phyloP scores from a whole-genome alignment of 2,113 vertebrate species.

The Silurus asotus region DNA sequence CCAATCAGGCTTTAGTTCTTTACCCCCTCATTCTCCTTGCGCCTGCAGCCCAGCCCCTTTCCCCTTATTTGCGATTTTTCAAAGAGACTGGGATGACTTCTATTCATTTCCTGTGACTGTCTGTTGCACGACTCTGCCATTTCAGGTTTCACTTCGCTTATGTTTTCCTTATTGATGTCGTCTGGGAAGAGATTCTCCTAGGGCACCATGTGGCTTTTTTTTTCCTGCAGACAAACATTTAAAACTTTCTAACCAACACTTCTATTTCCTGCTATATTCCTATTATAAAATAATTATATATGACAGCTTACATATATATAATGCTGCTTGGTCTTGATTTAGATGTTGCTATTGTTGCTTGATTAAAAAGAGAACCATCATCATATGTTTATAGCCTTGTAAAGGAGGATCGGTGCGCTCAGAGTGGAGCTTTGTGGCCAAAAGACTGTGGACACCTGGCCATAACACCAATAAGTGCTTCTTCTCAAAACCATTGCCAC shows the following conservation, averaged over 20 bases:
- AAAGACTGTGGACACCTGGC: neutral
- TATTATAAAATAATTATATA: neutral
- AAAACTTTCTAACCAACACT: neutral
- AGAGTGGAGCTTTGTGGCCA: neutral
- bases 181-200: conserved; percentile 4
- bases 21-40: conserved; percentile 37
- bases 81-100: conserved; percentile 30
- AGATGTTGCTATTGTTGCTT: neutral
- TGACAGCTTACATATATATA: neutral
- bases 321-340: neutral
- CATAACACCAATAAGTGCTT: neutral
- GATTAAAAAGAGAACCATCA: neutral
- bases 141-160: neutral
- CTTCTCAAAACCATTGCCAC: neutral
- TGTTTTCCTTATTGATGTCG: neutral
- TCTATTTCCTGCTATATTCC: conserved; percentile 11
- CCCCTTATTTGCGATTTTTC: conserved; percentile 33
- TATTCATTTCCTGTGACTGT: conserved; percentile 19
- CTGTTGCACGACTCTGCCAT: conserved; percentile 14
- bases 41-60: conserved; percentile 56
- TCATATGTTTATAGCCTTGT: neutral
- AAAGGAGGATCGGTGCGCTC: neutral
- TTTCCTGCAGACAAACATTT: conserved; percentile 13
- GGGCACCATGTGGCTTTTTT: neutral
- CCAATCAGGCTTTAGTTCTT: conserved; percentile 52